Percentiles rank a stretch among this genome's conserved stretches.
These are phyloP conservation scores for Pseudolaguvia tuberculata DNA, from an alignment of 2,113 vertebrate species.

Conservation along the genomic window DNA sequence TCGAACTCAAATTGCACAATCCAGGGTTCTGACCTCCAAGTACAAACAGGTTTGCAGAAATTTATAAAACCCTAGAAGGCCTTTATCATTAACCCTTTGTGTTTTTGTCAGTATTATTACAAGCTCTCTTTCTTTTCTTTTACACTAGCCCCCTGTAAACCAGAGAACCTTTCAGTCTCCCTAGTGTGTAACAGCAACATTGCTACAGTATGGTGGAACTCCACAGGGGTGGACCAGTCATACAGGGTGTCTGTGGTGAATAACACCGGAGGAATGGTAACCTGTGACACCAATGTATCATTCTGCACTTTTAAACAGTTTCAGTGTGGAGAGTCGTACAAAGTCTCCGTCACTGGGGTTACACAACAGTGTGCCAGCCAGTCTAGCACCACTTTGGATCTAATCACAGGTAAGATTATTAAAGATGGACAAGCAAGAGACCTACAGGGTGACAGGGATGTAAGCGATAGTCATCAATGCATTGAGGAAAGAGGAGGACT, in stretches of 20 bases:
- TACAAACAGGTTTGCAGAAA: conserved; percentile 65
- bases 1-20: conserved; percentile 55
- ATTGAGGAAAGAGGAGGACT: background rate
- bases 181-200: conserved; percentile 60
- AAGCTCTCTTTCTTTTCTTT: conserved; percentile 8
- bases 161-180: conserved; percentile 50
- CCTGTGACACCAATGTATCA: conserved; percentile 59
- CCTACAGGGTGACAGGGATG: background rate
- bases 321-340: conserved; percentile 62
- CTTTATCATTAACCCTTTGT: background rate
- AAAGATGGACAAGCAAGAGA: background rate
- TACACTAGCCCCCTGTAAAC: conserved; percentile 66
- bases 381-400: conserved; percentile 28
- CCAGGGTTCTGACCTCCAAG: conserved; percentile 57
- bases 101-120: no score
- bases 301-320: conserved; percentile 65
- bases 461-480: no score
- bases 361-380: conserved; percentile 57
- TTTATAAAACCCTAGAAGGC: background rate
- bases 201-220: conserved; percentile 61
- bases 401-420: conserved; percentile 55
- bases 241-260: conserved; percentile 57
- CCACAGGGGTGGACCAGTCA: conserved; percentile 55
- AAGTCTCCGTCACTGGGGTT: conserved; percentile 56
- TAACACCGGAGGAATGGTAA: conserved; percentile 38